phyloP scores from a whole-genome alignment of 1,140 invertebrate genomes.

The Olivierus martensii region DNA sequence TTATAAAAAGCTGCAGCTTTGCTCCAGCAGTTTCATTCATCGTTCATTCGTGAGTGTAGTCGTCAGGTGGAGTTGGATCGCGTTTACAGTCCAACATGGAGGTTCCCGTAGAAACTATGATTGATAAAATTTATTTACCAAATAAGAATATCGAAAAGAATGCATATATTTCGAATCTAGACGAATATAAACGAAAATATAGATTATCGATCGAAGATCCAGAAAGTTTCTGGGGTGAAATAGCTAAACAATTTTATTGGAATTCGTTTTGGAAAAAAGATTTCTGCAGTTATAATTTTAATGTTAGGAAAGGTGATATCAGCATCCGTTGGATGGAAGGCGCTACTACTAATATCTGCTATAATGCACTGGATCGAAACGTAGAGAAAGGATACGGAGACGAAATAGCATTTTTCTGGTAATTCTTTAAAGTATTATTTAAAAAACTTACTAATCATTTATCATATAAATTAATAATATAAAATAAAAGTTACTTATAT shows the following conservation, averaged over 20 bases:
- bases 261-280: constrained; percentile 33
- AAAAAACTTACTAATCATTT: no score
- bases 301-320: constrained; percentile 72
- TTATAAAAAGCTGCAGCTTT: no score
- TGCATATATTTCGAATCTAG: constrained; percentile 27
- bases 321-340: constrained; percentile 90
- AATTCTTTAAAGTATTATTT: no score
- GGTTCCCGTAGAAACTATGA: no score
- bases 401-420: constrained; percentile 91
- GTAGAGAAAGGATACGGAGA: constrained; percentile 71
- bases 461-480: no score
- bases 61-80: no score
- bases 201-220: constrained; percentile 72
- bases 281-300: constrained; percentile 85
- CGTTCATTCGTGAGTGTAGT: no score
- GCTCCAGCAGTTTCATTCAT: no score
- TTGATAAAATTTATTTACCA: no score
- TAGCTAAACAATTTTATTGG: constrained; percentile 83
- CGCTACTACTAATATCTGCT: constrained; percentile 86
- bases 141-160: background rate
- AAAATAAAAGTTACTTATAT: no score
- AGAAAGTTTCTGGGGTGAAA: constrained; percentile 73
- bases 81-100: no score
- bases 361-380: constrained; percentile 85
- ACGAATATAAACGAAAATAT: constrained; percentile 70